Base-by-base conservation (phyloP, 2,888 invertebrate species). In the Dicranocentrus wangi region DNA sequence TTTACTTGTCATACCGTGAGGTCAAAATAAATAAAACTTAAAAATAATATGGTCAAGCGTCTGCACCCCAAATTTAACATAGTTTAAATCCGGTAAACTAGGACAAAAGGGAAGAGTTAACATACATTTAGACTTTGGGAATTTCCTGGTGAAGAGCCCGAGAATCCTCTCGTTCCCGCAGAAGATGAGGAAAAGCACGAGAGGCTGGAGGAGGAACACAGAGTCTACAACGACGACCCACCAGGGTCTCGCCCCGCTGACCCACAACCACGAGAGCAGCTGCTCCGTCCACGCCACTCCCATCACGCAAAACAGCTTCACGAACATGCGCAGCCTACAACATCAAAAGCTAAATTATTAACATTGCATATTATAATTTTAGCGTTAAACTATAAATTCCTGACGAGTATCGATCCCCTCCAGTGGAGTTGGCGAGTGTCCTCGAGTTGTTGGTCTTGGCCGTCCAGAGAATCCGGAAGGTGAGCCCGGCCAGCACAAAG, bases 231-330 rank as follows among this genome's bases (percentile, higher is more conserved):
- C 3, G 25, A 58, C 19, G 3, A 58, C n/a, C 5, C 3, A 23
- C 58, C 19, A 21, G 10, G 58, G 58, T n/a, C 21, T 58, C 3
- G 3, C 21, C 13, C n/a, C 25, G 23, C 8, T 3, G 3, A 2
- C 21, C n/a, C 42, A 71, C 23, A 42, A 58, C 70, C 70, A 71
- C 5, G 70, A 55, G 23, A 71, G 10, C 13, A 71, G 32, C 8
- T 71, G 42, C 0, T 47, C 25, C 0, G 43, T 15, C 15, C 32
- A 58, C 1, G 27, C 15, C 0, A 55, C 70, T 3, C 70, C 70
- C 70, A 71, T 71, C n/a, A 71, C 25, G 1, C 43, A n/a, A 21
- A 71, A 71, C 25, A 71, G 43, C 58, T 71, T 71, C 1, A 39
- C 7, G 21, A 71, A 71, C 17, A 71, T 5, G 13, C 21, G 32